Conservation (phyloP, 2,888 invertebrate species). For the Xanthorhoe designata region DNA sequence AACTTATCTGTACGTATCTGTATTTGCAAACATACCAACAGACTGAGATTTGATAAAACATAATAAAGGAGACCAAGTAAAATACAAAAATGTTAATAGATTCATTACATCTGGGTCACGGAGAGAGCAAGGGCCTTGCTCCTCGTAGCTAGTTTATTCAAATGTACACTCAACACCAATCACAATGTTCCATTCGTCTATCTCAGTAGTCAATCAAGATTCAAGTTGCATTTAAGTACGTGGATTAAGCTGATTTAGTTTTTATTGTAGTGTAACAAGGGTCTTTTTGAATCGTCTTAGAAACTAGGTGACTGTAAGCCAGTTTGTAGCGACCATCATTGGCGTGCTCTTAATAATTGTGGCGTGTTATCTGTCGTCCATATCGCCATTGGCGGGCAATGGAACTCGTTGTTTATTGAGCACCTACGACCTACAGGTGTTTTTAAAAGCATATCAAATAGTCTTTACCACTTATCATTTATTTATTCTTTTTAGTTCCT, state of each 20-base stretch:
- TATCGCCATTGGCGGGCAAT: slow-evolving; percentile 4
- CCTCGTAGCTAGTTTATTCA: slow-evolving; percentile 22
- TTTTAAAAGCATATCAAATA: not conserved
- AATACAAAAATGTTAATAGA: slow-evolving; percentile 55
- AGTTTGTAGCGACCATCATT: not conserved
- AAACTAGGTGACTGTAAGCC: not conserved
- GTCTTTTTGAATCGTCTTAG: not conserved
- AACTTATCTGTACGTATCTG: not conserved
- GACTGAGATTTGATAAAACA: slow-evolving; percentile 5
- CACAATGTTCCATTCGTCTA: slow-evolving; percentile 18
- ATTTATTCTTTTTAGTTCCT: too few species aligned
- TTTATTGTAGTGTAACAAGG: slow-evolving; percentile 1
- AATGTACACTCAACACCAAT: slow-evolving; percentile 23
- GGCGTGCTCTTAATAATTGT: slow-evolving; percentile 11
- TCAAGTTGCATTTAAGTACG: not conserved
- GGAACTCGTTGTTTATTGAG: not conserved
- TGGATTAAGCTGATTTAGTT: slow-evolving; percentile 8
- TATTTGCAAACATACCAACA: not conserved
- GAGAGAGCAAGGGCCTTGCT: slow-evolving; percentile 57
- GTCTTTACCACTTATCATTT: not conserved
- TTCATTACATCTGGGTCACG: slow-evolving; percentile 59
- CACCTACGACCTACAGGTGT: too few species aligned
- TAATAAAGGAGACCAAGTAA: slow-evolving; percentile 26
- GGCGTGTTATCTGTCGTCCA: slow-evolving; percentile 5
- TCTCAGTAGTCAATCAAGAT: slow-evolving; percentile 19